These are phyloP conservation scores for Tethya wilhelma DNA, from an alignment of 37 sponge, comb jelly and placozoan species.

Conservation along the genomic window DNA sequence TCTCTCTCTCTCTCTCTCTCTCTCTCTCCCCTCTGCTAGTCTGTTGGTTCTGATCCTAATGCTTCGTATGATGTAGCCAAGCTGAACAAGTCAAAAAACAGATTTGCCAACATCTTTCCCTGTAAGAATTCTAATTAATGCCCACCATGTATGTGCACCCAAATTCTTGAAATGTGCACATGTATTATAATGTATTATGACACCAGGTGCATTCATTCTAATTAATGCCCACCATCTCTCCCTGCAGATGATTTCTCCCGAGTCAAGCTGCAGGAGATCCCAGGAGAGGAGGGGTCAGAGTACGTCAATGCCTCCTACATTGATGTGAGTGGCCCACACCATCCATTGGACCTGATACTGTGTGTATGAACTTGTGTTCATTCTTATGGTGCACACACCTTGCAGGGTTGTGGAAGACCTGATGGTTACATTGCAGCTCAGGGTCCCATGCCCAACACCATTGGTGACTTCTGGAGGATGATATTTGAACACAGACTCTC, in stretches of 20 bases:
- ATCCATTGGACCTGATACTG: neutral
- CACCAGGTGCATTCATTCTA: neutral
- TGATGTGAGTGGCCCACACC: conserved; percentile 31
- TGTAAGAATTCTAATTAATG: conserved; percentile 38
- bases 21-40: neutral
- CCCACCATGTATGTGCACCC: too few species aligned
- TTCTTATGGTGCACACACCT: neutral
- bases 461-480: conserved; percentile 83
- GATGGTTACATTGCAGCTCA: conserved; percentile 71
- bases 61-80: conserved; percentile 14
- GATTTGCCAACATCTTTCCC: conserved; percentile 81
- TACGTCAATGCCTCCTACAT: conserved; percentile 75
- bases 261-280: conserved; percentile 32
- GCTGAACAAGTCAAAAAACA: conserved; percentile 64
- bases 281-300: conserved; percentile 44
- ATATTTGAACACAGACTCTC: conserved; percentile 63
- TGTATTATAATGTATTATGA: neutral
- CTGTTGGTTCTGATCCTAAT: neutral
- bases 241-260: conserved; percentile 67
- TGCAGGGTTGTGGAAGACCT: conserved; percentile 32
- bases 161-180: neutral
- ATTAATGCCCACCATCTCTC: neutral
- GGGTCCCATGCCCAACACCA: conserved; percentile 64
- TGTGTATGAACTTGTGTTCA: neutral
- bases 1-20: conserved; percentile 38